Percentiles rank a stretch among this genome's conserved stretches.
phyloP scores from a whole-genome alignment of 92 coral and sea anemone genomes.

The Montipora capitata region DNA sequence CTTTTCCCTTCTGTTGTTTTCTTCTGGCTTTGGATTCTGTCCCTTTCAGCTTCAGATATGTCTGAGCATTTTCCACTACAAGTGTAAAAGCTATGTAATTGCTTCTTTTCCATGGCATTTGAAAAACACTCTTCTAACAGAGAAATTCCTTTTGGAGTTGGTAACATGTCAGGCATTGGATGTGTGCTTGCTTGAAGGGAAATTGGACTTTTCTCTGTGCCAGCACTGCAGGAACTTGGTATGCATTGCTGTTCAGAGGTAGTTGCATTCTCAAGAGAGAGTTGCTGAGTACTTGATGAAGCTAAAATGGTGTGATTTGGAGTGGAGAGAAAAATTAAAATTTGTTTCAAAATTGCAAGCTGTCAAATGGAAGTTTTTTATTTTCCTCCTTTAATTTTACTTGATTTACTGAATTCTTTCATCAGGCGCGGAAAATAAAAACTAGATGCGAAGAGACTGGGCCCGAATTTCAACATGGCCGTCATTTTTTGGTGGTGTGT shows the following conservation, averaged over 20 bases:
- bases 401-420: slow-evolving; percentile 2
- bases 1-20: slow-evolving; percentile 43
- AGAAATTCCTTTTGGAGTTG: slow-evolving; percentile 33
- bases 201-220: slow-evolving; percentile 1
- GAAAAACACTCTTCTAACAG: slow-evolving; percentile 27
- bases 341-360: too few relatives aligned
- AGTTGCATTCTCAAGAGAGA: slow-evolving; percentile 30
- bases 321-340: slow-evolving; percentile 10
- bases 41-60: slow-evolving; percentile 35
- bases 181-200: slow-evolving; percentile 14
- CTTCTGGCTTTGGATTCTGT: slow-evolving; percentile 39
- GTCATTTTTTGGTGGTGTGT: too few relatives aligned
- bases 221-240: slow-evolving; percentile 36
- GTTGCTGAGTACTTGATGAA: slow-evolving; percentile 23
- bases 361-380: too few relatives aligned
- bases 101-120: slow-evolving; percentile 49
- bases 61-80: slow-evolving; percentile 47
- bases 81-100: slow-evolving; percentile 36
- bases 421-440: too few relatives aligned
- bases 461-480: too few relatives aligned
- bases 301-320: slow-evolving; percentile 20
- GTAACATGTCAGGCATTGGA: slow-evolving; percentile 22
- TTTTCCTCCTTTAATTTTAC: too few relatives aligned
- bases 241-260: slow-evolving; percentile 31
- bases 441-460: too few relatives aligned